A percentile compares a stretch with the other conserved stretches of the same genome.
phyloP scores from a whole-genome alignment of 64 coral and sea anemone species.

The Acropora tenuis region DNA sequence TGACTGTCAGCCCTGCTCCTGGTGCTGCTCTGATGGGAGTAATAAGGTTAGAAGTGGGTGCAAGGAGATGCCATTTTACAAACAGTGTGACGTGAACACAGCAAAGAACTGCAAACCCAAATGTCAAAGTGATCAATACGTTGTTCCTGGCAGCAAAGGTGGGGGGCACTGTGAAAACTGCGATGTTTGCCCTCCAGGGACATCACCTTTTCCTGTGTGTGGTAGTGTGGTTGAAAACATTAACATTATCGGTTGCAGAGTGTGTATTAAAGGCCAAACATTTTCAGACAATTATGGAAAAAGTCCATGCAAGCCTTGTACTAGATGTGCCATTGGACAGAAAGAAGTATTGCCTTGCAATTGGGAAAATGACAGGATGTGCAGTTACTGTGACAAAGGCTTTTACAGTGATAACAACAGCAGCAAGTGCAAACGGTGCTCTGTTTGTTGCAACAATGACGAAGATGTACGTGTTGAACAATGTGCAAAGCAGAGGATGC shows the following conservation, averaged over 20 bases:
- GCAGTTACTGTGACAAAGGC: slow-evolving; percentile 41
- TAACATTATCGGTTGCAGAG: not conserved
- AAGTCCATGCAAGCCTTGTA: slow-evolving; percentile 39
- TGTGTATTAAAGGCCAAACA: no score
- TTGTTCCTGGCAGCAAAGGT: slow-evolving; percentile 19
- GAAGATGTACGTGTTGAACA: slow-evolving; percentile 24
- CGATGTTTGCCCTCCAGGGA: not conserved
- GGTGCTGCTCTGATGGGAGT: slow-evolving; percentile 31
- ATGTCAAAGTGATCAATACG: slow-evolving; percentile 45
- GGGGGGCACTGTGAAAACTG: slow-evolving; percentile 16
- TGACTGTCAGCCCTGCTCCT: slow-evolving; percentile 25
- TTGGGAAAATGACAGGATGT: slow-evolving; percentile 51
- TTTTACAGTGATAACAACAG: slow-evolving; percentile 31
- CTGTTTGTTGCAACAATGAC: slow-evolving; percentile 47
- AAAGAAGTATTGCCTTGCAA: slow-evolving; percentile 45
- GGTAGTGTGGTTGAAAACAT: slow-evolving; percentile 23
- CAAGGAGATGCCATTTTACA: slow-evolving; percentile 27
- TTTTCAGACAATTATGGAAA: slow-evolving; percentile 27
- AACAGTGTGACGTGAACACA: slow-evolving; percentile 36
- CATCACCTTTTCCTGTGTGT: slow-evolving; percentile 26
- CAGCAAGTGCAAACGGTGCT: slow-evolving; percentile 46
- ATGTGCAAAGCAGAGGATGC: slow-evolving; percentile 45
- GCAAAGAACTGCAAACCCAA: slow-evolving; percentile 14
- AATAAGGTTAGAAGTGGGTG: not conserved
- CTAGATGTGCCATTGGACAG: slow-evolving; percentile 50